Evolutionary conservation across 2,113 vertebrate species (phyloP).

Genomic region (Aphyosemion australe): DNA sequence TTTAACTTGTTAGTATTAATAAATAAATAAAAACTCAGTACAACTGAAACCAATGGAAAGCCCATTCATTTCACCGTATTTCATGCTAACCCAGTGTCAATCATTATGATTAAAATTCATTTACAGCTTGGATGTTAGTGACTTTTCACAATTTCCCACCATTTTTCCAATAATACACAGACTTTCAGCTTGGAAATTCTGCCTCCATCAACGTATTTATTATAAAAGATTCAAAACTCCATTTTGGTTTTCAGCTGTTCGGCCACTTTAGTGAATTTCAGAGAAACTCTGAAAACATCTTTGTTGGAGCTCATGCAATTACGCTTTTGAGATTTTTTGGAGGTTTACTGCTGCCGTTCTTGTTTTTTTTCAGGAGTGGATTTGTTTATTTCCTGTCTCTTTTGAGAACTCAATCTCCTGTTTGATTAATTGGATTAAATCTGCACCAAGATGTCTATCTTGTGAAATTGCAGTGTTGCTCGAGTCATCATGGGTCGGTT

Average conservation of each 20-base stretch:
- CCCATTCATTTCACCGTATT: neutral
- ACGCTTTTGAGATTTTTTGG: neutral
- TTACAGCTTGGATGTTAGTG: neutral
- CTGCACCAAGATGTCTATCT: neutral
- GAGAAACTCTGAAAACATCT: neutral
- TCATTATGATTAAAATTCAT: neutral
- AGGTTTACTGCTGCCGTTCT: neutral
- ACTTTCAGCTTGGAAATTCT: neutral
- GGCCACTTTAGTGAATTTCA: neutral
- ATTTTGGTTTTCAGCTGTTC: neutral
- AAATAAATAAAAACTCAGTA: neutral
- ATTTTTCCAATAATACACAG: neutral
- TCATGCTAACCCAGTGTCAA: neutral
- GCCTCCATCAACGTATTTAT: neutral
- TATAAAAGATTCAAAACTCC: neutral
- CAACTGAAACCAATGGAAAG: neutral
- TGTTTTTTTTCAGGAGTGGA: too few relatives aligned
- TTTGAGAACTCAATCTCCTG: neutral
- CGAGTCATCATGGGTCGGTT: neutral
- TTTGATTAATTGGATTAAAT: slow-evolving; percentile 12
- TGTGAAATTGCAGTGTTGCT: neutral
- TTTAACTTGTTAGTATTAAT: neutral
- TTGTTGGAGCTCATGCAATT: neutral
- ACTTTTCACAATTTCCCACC: neutral
- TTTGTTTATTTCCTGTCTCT: neutral